Conservation (phyloP, 2,113 vertebrate genomes). For the Platysteira castanea region DNA sequence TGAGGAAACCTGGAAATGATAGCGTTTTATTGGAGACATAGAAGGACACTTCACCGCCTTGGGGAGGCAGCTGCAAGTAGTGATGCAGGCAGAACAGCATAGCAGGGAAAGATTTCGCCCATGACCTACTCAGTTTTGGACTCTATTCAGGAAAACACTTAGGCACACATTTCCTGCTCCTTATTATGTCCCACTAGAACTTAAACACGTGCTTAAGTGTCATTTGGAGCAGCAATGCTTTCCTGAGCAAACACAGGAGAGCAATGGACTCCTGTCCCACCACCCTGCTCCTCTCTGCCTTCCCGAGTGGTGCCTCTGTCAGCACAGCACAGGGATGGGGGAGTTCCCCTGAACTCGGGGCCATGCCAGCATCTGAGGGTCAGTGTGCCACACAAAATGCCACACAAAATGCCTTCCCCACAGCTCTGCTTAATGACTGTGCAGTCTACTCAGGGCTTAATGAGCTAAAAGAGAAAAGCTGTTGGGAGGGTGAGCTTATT, state of each 20-base stretch:
- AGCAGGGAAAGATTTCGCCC: not conserved
- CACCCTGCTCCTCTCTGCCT: not conserved
- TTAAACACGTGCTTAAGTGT: not conserved
- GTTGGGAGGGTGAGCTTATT: not conserved
- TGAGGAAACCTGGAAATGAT: not conserved
- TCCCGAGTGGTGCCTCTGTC: not conserved
- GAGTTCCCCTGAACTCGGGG: not conserved
- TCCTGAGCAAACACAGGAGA: not conserved
- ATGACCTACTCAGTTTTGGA: not conserved
- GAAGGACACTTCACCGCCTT: not conserved
- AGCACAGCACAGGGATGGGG: not conserved
- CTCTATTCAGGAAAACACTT: not conserved
- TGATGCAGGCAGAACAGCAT: not conserved
- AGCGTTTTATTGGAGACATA: not conserved
- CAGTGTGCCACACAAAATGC: not conserved
- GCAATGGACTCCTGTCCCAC: not conserved
- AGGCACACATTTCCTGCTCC: not conserved
- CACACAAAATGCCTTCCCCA: slow-evolving; percentile 3
- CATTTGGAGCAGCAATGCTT: not conserved
- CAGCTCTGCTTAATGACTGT: not conserved
- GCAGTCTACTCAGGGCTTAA: slow-evolving; percentile 40
- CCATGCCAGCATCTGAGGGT: slow-evolving; percentile 8
- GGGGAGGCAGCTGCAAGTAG: not conserved
- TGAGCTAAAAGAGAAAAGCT: slow-evolving; percentile 53
- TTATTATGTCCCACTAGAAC: not conserved